phyloP scores from a whole-genome alignment of 1,140 invertebrate genomes.

The Caenorhabditis remanei region DNA sequence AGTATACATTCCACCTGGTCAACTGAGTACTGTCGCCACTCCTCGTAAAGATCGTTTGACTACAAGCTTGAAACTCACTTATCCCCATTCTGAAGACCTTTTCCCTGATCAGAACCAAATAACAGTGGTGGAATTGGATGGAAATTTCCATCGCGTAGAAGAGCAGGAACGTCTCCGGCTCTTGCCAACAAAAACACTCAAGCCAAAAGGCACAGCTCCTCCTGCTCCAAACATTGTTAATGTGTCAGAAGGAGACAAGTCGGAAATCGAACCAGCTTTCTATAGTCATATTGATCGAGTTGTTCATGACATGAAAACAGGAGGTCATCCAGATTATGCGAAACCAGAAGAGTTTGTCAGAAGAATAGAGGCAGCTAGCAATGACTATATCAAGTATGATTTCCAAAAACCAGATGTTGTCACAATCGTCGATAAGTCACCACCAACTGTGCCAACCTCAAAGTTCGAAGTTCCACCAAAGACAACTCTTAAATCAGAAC shows the following conservation, averaged over 20 bases:
- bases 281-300: conserved; percentile 46
- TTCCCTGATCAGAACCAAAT: background rate
- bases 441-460: background rate
- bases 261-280: conserved; percentile 12
- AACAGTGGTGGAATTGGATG: background rate
- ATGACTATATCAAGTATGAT: conserved; percentile 36
- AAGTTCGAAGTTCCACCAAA: background rate
- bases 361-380: conserved; percentile 30
- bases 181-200: background rate
- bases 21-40: background rate
- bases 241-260: conserved; percentile 31
- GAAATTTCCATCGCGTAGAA: conserved; percentile 7
- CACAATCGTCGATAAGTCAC: conserved; percentile 20
- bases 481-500: background rate
- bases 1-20: conserved; percentile 8
- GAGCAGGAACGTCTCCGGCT: background rate
- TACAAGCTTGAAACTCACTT: background rate
- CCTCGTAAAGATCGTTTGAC: conserved; percentile 14
- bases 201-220: background rate
- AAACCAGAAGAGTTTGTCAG: conserved; percentile 48
- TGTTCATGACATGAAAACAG: conserved; percentile 42
- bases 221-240: conserved; percentile 23
- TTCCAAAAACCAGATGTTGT: conserved; percentile 36
- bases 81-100: conserved; percentile 15
- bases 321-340: conserved; percentile 26